phyloP scores from a whole-genome alignment of 2,797 vertebrate species.

The Carduelis carduelis region DNA sequence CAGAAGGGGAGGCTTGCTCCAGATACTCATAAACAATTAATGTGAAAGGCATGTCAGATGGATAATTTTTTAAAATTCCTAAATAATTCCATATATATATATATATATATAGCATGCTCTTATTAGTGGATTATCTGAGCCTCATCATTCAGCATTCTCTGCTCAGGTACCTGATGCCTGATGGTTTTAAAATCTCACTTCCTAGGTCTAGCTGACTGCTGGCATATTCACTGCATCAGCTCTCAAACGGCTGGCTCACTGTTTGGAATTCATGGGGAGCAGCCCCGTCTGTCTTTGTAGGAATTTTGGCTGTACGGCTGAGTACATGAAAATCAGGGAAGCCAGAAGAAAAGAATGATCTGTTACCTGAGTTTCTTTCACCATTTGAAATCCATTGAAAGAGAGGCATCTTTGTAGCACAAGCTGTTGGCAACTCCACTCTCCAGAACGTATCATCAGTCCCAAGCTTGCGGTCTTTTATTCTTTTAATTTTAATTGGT shows the following conservation, averaged over 20 bases:
- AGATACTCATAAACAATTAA: neutral
- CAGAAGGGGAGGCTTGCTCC: neutral
- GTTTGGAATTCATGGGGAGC: constrained; percentile 53
- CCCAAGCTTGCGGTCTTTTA: constrained; percentile 36
- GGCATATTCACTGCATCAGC: constrained; percentile 19
- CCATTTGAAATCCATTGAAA: constrained; percentile 57
- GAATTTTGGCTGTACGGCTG: constrained; percentile 48
- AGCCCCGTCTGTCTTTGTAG: constrained; percentile 34
- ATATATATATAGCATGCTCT: neutral
- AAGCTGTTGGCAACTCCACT: constrained; percentile 58
- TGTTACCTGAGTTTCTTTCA: constrained; percentile 54
- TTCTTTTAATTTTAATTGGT: constrained; percentile 70
- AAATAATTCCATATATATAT: neutral
- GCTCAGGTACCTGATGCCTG: neutral
- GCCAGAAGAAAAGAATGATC: constrained; percentile 58
- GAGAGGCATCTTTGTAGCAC: constrained; percentile 56
- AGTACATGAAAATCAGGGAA: constrained; percentile 54
- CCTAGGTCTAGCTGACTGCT: constrained; percentile 16
- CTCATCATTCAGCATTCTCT: neutral
- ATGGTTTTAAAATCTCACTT: constrained; percentile 9
- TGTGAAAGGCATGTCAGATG: neutral
- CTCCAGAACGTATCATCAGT: constrained; percentile 51
- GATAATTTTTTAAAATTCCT: neutral
- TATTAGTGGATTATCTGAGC: neutral
- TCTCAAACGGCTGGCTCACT: neutral